Evolutionary conservation across 2,888 invertebrate genomes (phyloP).

Genomic region (Ophioninae sp.): DNA sequence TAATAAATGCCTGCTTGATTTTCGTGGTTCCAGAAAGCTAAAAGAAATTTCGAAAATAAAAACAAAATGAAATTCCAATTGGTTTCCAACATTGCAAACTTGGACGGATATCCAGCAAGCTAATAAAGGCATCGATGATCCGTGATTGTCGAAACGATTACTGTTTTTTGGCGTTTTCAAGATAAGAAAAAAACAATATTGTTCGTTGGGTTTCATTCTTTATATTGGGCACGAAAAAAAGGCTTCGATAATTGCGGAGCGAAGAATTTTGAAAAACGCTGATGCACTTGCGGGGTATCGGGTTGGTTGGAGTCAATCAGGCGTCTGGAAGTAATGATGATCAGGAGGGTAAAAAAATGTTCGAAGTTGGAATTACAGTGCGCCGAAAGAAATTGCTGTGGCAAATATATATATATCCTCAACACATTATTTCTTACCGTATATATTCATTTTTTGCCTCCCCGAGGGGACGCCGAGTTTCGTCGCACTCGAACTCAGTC

Average conservation of each 20-base stretch:
- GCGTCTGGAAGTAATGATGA: background rate
- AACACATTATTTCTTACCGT: background rate
- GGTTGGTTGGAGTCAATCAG: background rate
- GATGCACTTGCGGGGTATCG: background rate
- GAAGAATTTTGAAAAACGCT: background rate
- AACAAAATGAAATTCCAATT: too few species aligned
- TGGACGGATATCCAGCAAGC: too few species aligned
- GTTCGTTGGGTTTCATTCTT: background rate
- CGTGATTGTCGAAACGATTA: too few species aligned
- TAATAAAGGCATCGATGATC: too few species aligned
- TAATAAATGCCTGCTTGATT: too few species aligned
- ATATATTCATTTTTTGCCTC: conserved; percentile 1
- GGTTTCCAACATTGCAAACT: too few species aligned
- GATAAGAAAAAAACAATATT: background rate
- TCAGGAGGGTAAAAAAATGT: background rate
- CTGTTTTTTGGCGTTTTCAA: too few species aligned
- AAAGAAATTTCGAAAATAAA: too few species aligned
- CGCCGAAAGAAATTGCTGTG: background rate
- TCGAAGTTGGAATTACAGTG: background rate
- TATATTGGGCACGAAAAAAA: background rate
- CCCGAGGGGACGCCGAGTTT: conserved; percentile 2
- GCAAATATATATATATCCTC: background rate
- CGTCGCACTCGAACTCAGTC: conserved; percentile 39
- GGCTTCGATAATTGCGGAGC: background rate
- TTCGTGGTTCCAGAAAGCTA: too few species aligned